A percentile compares a stretch with the other conserved stretches of the same genome.
phyloP scores from a whole-genome alignment of 2,888 invertebrate genomes.

The Tetragonisca angustula region DNA sequence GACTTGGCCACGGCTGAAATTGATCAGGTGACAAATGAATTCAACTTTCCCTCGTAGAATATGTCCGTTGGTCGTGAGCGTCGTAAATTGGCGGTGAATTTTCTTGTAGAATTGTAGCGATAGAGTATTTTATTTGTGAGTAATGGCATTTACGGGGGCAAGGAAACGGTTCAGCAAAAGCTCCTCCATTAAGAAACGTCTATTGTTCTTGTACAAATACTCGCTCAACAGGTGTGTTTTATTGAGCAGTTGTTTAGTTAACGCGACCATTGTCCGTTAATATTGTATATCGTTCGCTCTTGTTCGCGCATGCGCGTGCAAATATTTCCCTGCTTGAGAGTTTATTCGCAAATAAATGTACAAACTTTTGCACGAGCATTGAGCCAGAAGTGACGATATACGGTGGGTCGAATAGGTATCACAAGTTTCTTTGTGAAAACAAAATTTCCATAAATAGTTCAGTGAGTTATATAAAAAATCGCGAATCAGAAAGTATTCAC shows the following conservation, averaged over 20 bases:
- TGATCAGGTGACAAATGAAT: background rate
- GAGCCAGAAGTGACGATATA: too few relatives aligned
- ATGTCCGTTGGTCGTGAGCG: background rate
- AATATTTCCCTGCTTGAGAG: background rate
- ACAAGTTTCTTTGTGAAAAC: too few relatives aligned
- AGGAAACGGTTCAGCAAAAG: background rate
- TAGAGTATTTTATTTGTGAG: background rate
- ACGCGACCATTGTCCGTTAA: too few relatives aligned
- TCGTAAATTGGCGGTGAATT: background rate
- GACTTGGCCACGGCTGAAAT: too few relatives aligned
- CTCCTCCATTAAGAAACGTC: too few relatives aligned
- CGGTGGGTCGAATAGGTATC: too few relatives aligned
- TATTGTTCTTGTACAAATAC: too few relatives aligned
- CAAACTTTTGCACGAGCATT: background rate
- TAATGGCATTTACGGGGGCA: background rate
- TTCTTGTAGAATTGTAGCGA: background rate
- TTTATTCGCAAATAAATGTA: background rate
- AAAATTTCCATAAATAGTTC: too few relatives aligned
- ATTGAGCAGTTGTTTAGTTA: background rate
- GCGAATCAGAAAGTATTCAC: too few relatives aligned
- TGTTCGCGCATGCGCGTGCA: background rate
- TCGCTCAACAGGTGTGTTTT: background rate
- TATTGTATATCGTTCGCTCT: background rate
- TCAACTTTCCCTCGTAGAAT: background rate
- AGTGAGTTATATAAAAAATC: too few relatives aligned